These are phyloP conservation scores for Druon quercuslanigerum DNA, from an alignment of 1,140 invertebrate species.

Conservation along the genomic window DNA sequence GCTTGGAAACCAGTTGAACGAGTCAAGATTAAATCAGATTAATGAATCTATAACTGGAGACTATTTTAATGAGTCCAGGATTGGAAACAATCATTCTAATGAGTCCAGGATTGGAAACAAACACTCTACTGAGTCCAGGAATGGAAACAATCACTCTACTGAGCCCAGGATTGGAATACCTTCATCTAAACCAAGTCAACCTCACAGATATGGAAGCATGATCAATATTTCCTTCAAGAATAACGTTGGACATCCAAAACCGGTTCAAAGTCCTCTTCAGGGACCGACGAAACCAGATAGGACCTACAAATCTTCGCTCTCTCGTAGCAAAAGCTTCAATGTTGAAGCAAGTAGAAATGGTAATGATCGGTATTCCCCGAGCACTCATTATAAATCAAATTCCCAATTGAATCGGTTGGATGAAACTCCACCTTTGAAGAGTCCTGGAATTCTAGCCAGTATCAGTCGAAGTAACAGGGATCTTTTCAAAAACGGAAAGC, in stretches of 20 bases:
- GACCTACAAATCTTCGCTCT: conserved; percentile 83
- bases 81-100: not conserved
- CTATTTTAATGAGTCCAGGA: not conserved
- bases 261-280: conserved; percentile 48
- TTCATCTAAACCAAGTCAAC: conserved; percentile 53
- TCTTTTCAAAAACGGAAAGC: conserved; percentile 75
- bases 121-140: not conserved
- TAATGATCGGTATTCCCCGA: conserved; percentile 70
- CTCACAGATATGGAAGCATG: conserved; percentile 77
- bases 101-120: not conserved
- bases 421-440: conserved; percentile 85
- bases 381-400: conserved; percentile 83
- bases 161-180: conserved; percentile 49
- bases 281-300: conserved; percentile 79
- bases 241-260: conserved; percentile 71
- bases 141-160: not conserved
- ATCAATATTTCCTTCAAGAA: conserved; percentile 87
- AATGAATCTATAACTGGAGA: not conserved
- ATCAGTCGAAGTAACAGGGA: conserved; percentile 88
- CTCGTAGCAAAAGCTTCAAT: conserved; percentile 90
- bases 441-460: conserved; percentile 88
- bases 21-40: not conserved
- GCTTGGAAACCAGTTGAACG: conserved; percentile 8
- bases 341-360: conserved; percentile 79
- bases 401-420: conserved; percentile 83